Percentiles rank a stretch among this genome's conserved stretches.
Evolutionary conservation across 1,140 invertebrate species (phyloP).

Genomic region (Stegodyphus mimosarum): DNA sequence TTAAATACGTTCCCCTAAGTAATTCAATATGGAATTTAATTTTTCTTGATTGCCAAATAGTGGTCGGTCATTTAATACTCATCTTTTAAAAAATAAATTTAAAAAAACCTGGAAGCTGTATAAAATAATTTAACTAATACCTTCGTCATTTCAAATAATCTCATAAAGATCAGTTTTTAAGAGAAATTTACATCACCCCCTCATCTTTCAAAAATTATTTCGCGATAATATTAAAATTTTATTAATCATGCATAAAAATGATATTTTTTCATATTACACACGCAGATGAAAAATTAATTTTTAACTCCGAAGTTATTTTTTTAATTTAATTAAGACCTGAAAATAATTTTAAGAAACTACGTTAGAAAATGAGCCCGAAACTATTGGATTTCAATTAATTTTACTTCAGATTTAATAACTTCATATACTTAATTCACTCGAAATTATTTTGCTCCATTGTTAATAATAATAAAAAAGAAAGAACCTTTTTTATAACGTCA

Average conservation of each 20-base stretch:
- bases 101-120: too few relatives aligned
- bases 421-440: slow-evolving; percentile 56
- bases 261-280: slow-evolving; percentile 19
- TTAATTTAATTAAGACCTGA: slow-evolving; percentile 44
- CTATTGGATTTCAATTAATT: slow-evolving; percentile 60
- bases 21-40: too few relatives aligned
- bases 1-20: too few relatives aligned
- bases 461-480: slow-evolving; percentile 15
- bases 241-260: slow-evolving; percentile 11
- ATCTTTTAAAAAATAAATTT: too few relatives aligned
- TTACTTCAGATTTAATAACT: slow-evolving; percentile 57
- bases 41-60: too few relatives aligned
- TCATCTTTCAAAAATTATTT: too few relatives aligned
- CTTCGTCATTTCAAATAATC: too few relatives aligned
- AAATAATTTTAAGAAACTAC: slow-evolving; percentile 47
- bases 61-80: too few relatives aligned
- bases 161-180: too few relatives aligned
- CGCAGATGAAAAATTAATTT: not conserved
- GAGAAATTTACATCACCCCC: too few relatives aligned
- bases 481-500: slow-evolving; percentile 14
- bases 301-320: not conserved
- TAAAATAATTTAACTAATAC: too few relatives aligned
- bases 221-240: not conserved
- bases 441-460: slow-evolving; percentile 31
- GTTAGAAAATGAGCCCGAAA: slow-evolving; percentile 8